Base-by-base conservation (phyloP, 2,113 vertebrate species). In the Heterochromis multidens region DNA sequence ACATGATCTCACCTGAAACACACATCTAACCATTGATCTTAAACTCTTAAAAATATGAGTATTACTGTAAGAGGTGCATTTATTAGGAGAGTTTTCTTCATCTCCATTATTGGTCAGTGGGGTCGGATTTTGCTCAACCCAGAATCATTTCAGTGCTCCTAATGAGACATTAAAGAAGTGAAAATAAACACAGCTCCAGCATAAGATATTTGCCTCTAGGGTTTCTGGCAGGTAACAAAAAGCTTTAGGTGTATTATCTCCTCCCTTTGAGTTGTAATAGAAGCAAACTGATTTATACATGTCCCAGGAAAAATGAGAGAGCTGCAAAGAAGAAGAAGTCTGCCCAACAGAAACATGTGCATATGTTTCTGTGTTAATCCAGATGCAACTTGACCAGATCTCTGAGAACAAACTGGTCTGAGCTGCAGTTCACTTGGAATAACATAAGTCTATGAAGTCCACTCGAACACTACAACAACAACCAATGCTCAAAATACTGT, bases 31-130 rank as follows among this genome's bases (percentile, higher is more conserved):
- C 25, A 40, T 49, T 29, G 23, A 40, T 40, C 40, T 40, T 40
- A 40, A 40, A 72, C 65, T 67, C 63, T 43, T 72, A 49, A 72
- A 72, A 49, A 72, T 49, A 0, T 0, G 16, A 72, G 65, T 23
- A 72, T 72, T 49, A 49, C 40, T 49, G 4, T 49, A 72, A 49
- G 29, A 72, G 21, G 43, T 29, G 43, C 3, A 2, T 72, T 49
- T 13, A 7, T 72, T 6, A 57, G 56, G n/a, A 25, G n/a, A 4
- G n/a, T 23, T 57, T 57, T 57, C 40, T 72, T 49, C 7, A 72
- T 72, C 40, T 21, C 67, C 21, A 72, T 49, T 49, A 49, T 29
- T 0, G 40, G 67, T 72, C 67, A 72, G 67, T 49, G 37, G 25
- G 43, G 25, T 49, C 21, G 25, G 43, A 49, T 40, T 29, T 46